Conservation (phyloP, 1,140 invertebrate genomes). For the Phthorimaea operculella region DNA sequence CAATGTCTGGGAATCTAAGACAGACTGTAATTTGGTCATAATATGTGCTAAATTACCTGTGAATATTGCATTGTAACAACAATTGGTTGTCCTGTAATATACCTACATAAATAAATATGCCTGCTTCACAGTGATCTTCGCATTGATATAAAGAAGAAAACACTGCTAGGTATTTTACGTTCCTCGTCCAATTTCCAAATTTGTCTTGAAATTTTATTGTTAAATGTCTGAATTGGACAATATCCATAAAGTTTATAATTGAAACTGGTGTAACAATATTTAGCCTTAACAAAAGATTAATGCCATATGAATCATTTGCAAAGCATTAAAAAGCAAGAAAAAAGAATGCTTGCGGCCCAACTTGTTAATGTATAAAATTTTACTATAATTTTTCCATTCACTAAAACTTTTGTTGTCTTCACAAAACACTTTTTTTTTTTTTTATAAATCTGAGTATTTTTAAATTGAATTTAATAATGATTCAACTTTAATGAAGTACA, state of each 20-base stretch:
- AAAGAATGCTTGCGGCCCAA: conserved; percentile 1
- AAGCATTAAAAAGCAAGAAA: conserved; percentile 5
- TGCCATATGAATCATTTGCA: not conserved
- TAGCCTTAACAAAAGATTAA: conserved; percentile 18
- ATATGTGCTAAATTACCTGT: too few species aligned
- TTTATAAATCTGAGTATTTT: conserved; percentile 4
- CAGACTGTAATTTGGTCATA: not conserved
- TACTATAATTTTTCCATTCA: conserved; percentile 3
- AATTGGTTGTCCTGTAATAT: too few species aligned
- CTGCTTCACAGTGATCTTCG: conserved; percentile 7
- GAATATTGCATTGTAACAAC: too few species aligned
- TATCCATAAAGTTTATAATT: conserved; percentile 17
- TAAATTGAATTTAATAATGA: not conserved
- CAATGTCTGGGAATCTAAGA: conserved; percentile 1
- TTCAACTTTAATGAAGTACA: not conserved
- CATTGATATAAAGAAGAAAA: conserved; percentile 7
- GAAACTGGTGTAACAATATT: conserved; percentile 24
- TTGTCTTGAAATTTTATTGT: conserved; percentile 7
- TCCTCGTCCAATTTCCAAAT: conserved; percentile 7
- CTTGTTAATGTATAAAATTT: not conserved
- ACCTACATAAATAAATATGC: too few species aligned
- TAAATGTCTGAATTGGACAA: conserved; percentile 4
- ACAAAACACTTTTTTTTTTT: conserved; percentile 1
- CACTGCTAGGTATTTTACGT: conserved; percentile 4
- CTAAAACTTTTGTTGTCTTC: not conserved